Conservation (phyloP, 2,888 invertebrate genomes). For the Exocentrus adspersus region DNA sequence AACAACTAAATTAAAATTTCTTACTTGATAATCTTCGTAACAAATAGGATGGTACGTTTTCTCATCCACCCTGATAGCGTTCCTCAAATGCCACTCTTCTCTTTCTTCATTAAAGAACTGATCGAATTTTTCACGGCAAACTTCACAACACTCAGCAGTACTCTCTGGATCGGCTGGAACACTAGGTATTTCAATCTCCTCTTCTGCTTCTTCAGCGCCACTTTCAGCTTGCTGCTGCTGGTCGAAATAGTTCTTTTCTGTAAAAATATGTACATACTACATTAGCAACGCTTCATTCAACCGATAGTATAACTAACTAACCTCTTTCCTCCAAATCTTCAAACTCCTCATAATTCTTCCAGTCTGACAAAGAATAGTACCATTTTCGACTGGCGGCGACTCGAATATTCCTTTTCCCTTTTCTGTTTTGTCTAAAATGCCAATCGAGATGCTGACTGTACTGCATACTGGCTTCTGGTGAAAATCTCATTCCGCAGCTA, state of each 20-base stretch:
- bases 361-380: constrained; percentile 91
- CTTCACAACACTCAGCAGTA: constrained; percentile 78
- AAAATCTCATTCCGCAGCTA: constrained; percentile 94
- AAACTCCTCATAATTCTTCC: constrained; percentile 94
- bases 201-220: constrained; percentile 69
- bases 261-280: constrained; percentile 36
- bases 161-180: constrained; percentile 76
- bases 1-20: constrained; percentile 33
- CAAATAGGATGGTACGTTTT: constrained; percentile 90
- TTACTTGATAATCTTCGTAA: constrained; percentile 85
- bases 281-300: neutral
- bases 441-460: constrained; percentile 98
- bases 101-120: constrained; percentile 97
- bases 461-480: constrained; percentile 86
- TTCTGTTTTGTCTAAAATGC: constrained; percentile 96
- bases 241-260: constrained; percentile 91
- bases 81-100: constrained; percentile 95
- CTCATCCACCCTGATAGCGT: constrained; percentile 81
- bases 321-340: constrained; percentile 91
- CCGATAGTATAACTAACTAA: constrained; percentile 52
- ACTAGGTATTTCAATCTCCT: constrained; percentile 73
- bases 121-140: constrained; percentile 93
- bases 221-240: constrained; percentile 69
- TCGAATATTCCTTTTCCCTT: constrained; percentile 85
- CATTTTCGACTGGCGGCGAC: constrained; percentile 87